A percentile compares a stretch with the other conserved stretches of the same genome.
These are phyloP conservation scores for Polydrusus pterygomalis DNA, from an alignment of 2,888 invertebrate genomes.

Conservation along the genomic window DNA sequence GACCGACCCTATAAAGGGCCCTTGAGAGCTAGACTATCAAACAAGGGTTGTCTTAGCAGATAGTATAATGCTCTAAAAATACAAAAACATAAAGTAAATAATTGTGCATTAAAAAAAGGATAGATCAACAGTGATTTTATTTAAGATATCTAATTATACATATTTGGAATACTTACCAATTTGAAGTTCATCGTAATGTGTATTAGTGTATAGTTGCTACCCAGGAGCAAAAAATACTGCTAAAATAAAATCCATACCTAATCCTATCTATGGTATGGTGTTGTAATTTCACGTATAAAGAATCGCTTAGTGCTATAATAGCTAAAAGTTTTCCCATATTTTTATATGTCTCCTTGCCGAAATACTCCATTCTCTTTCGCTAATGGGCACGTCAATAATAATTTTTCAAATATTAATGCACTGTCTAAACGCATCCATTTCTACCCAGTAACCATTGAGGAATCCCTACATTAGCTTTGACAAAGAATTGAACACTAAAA, in stretches of 20 bases:
- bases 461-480: constrained; percentile 73
- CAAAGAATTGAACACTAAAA: constrained; percentile 73
- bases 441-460: constrained; percentile 70
- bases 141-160: too few relatives aligned
- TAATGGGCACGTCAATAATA: constrained; percentile 64
- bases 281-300: too few relatives aligned
- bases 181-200: too few relatives aligned
- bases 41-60: neutral
- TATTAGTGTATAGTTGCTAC: too few relatives aligned
- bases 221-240: too few relatives aligned
- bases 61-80: neutral
- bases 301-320: neutral
- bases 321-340: constrained; percentile 56
- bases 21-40: neutral
- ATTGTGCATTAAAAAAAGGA: too few relatives aligned
- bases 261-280: too few relatives aligned
- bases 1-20: constrained; percentile 15
- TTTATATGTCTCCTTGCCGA: constrained; percentile 59
- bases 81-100: too few relatives aligned
- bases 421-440: constrained; percentile 72
- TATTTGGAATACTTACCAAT: too few relatives aligned
- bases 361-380: constrained; percentile 69
- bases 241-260: too few relatives aligned
- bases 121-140: too few relatives aligned
- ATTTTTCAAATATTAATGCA: constrained; percentile 66